These are phyloP conservation scores for Tubulanus polymorphus DNA, from an alignment of 2,888 invertebrate genomes.

Conservation along the genomic window DNA sequence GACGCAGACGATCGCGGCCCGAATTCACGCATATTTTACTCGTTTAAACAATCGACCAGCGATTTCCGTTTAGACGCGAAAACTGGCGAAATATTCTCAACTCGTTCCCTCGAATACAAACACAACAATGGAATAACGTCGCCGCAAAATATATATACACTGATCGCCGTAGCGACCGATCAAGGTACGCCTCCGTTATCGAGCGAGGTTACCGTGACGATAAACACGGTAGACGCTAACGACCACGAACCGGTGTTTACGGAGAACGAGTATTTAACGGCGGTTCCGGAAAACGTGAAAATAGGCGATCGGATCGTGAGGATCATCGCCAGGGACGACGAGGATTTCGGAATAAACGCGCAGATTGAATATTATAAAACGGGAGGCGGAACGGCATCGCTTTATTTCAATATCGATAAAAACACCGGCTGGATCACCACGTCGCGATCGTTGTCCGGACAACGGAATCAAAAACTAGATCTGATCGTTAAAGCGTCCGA, in stretches of 20 bases:
- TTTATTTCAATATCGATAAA: constrained; percentile 70
- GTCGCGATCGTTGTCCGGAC: constrained; percentile 60
- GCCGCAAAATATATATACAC: constrained; percentile 31
- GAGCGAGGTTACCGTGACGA: constrained; percentile 77
- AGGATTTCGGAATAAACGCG: constrained; percentile 82
- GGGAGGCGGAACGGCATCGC: constrained; percentile 70
- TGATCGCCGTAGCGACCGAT: constrained; percentile 78
- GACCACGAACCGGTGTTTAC: constrained; percentile 85
- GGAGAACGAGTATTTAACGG: constrained; percentile 50
- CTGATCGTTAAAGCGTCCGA: constrained; percentile 75
- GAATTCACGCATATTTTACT: constrained; percentile 40
- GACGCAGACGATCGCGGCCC: constrained; percentile 27
- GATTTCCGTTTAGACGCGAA: constrained; percentile 24
- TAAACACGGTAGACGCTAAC: constrained; percentile 88
- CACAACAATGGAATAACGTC: constrained; percentile 19
- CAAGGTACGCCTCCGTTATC: constrained; percentile 93
- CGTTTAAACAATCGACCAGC: constrained; percentile 25
- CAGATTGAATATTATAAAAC: constrained; percentile 75
- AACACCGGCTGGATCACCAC: constrained; percentile 70
- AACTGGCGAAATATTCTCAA: constrained; percentile 61
- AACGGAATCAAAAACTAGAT: constrained; percentile 59
- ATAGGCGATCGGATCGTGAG: constrained; percentile 70
- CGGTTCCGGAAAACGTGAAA: constrained; percentile 63
- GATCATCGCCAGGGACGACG: constrained; percentile 54
- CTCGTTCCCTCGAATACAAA: constrained; percentile 59